phyloP scores from a whole-genome alignment of 2,888 invertebrate species.

The Meta bourneti region DNA sequence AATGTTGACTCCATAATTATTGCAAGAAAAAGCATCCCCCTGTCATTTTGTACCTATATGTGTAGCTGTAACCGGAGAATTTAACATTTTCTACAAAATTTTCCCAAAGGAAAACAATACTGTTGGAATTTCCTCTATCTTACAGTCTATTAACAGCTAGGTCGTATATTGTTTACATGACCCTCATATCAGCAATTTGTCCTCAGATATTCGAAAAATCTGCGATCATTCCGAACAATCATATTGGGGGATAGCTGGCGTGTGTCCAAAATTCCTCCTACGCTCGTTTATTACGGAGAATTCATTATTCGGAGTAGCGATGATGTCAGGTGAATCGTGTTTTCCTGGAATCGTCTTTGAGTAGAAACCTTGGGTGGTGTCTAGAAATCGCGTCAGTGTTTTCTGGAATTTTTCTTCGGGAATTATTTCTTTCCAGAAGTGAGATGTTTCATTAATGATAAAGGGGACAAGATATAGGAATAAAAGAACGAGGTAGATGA shows the following conservation, averaged over 20 bases:
- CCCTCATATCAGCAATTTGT: not conserved
- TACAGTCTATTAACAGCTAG: no score
- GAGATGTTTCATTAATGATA: not conserved
- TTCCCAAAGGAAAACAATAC: no score
- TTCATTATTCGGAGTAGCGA: slow-evolving; percentile 55
- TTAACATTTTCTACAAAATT: no score
- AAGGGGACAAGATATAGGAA: not conserved
- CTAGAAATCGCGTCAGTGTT: not conserved
- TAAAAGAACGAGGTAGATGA: no score
- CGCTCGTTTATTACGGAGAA: slow-evolving; percentile 23
- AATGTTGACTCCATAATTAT: no score
- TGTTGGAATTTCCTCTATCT: no score
- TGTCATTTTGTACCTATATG: no score
- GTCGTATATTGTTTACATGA: no score
- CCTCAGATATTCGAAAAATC: not conserved
- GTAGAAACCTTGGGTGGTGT: not conserved
- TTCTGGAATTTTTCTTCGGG: not conserved
- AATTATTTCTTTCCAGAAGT: not conserved
- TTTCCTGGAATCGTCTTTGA: slow-evolving; percentile 7
- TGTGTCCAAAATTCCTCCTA: slow-evolving; percentile 33
- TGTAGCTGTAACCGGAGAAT: no score
- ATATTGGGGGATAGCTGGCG: not conserved
- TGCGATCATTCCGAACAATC: not conserved
- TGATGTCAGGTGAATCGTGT: slow-evolving; percentile 17
- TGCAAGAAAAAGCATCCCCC: no score